Evolutionary conservation across 2,113 vertebrate genomes (phyloP).

Genomic region (Riparia riparia): DNA sequence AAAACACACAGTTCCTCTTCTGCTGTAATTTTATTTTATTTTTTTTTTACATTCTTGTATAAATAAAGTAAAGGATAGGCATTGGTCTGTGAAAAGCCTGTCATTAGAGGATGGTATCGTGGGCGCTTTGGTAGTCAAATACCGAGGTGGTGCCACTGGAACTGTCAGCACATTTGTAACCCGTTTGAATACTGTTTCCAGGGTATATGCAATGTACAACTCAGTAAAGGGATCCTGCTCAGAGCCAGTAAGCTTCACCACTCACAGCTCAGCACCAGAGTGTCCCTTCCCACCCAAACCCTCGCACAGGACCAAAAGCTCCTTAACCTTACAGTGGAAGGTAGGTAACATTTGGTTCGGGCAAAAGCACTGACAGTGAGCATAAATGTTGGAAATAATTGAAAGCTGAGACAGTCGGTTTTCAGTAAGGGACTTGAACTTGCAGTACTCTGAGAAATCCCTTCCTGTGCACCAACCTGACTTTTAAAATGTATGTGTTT

Average conservation of each 20-base stretch:
- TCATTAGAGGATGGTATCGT: accelerated
- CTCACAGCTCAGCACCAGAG: constrained; percentile 91
- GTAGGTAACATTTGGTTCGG: constrained; percentile 66
- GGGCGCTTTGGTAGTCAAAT: neutral
- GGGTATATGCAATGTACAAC: constrained; percentile 89
- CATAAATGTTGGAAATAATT: neutral
- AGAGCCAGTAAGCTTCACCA: constrained; percentile 90
- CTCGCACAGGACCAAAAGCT: constrained; percentile 91
- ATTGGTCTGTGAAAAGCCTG: neutral
- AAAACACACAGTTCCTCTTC: neutral
- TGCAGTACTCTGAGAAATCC: neutral
- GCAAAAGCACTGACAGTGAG: neutral
- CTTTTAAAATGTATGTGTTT: constrained; percentile 39
- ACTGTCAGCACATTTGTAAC: neutral
- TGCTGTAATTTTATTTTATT: neutral
- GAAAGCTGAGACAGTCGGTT: neutral
- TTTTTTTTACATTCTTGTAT: neutral
- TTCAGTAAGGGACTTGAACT: constrained; percentile 15
- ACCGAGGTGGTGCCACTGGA: neutral
- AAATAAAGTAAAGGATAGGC: neutral
- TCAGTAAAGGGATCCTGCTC: constrained; percentile 91
- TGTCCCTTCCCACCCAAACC: constrained; percentile 89
- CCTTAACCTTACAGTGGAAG: constrained; percentile 96
- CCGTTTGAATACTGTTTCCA: constrained; percentile 40
- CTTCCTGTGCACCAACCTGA: neutral